phyloP scores from a whole-genome alignment of 1,140 invertebrate genomes.

The Chironomus tepperi region DNA sequence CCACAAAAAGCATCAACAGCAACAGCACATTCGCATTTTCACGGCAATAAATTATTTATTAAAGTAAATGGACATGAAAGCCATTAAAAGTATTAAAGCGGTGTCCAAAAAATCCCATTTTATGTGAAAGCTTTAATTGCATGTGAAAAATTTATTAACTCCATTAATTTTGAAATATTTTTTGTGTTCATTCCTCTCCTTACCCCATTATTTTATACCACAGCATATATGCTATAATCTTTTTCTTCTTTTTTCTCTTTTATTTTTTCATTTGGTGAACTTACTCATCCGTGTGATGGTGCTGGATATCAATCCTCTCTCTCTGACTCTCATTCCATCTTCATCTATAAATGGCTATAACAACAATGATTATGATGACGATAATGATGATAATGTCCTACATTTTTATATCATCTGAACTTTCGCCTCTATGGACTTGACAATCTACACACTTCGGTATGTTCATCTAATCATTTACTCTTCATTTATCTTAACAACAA shows the following conservation, averaged over 20 bases:
- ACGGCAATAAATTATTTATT: conserved; percentile 17
- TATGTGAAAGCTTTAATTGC: conserved; percentile 19
- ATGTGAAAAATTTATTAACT: conserved; percentile 23
- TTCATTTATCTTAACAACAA: too few species aligned
- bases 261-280: too few species aligned
- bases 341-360: background rate
- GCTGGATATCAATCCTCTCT: background rate
- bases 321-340: too few species aligned
- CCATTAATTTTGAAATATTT: conserved; percentile 23
- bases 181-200: background rate
- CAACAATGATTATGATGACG: background rate
- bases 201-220: background rate
- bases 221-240: too few species aligned
- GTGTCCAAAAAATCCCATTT: background rate
- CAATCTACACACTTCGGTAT: too few species aligned
- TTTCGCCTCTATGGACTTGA: background rate
- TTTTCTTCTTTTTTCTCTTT: too few species aligned
- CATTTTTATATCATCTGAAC: background rate
- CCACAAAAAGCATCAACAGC: background rate
- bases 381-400: background rate
- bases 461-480: background rate
- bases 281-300: background rate
- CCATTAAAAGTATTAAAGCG: conserved; percentile 1
- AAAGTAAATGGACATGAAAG: conserved; percentile 23
- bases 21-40: background rate